Percentiles rank a stretch among this genome's conserved stretches.
phyloP scores from a whole-genome alignment of 1,140 invertebrate species.

The Sinonovacula constricta region DNA sequence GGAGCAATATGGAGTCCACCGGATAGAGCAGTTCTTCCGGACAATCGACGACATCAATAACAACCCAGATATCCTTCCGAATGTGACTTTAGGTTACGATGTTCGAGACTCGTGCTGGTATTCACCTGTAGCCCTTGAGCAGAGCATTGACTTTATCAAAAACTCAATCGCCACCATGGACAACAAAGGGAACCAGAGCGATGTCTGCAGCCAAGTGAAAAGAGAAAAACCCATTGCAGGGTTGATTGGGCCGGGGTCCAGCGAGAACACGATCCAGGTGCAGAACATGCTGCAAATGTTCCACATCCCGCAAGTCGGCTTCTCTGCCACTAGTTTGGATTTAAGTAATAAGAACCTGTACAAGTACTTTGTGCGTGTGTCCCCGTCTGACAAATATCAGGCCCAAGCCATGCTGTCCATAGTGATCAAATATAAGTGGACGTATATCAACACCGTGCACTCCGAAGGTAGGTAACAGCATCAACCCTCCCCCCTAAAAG shows the following conservation, averaged over 20 bases:
- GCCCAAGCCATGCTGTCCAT: conserved; percentile 88
- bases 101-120: conserved; percentile 91
- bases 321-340: conserved; percentile 88
- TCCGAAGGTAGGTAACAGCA: conserved; percentile 89
- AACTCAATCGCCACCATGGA: conserved; percentile 81
- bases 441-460: conserved; percentile 89
- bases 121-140: conserved; percentile 87
- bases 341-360: conserved; percentile 88
- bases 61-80: conserved; percentile 79
- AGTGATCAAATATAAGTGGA: conserved; percentile 88
- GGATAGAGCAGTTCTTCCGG: conserved; percentile 85
- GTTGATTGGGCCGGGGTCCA: conserved; percentile 86
- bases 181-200: conserved; percentile 35
- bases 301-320: conserved; percentile 90
- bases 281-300: conserved; percentile 91
- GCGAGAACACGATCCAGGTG: conserved; percentile 85
- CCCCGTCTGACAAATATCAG: conserved; percentile 90
- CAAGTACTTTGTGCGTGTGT: conserved; percentile 89
- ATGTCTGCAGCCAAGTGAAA: conserved; percentile 42
- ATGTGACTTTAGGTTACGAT: conserved; percentile 86
- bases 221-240: conserved; percentile 82
- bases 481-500: too few relatives aligned
- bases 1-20: conserved; percentile 89
- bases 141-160: conserved; percentile 87
- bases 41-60: conserved; percentile 82